These are phyloP conservation scores for Rhynchomys soricoides DNA, from an alignment of 2,113 vertebrate genomes.

Conservation along the genomic window DNA sequence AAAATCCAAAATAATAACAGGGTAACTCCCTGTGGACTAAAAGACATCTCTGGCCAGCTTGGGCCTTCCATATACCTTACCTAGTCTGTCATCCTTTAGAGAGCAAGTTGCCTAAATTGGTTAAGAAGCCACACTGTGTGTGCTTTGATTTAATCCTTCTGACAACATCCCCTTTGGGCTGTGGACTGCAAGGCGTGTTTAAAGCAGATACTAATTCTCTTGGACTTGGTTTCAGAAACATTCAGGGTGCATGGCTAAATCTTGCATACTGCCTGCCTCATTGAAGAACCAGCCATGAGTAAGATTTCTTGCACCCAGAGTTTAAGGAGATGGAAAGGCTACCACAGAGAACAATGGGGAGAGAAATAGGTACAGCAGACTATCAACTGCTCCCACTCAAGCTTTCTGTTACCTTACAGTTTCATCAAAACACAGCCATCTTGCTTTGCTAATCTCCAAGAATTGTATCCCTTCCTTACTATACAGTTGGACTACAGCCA, in stretches of 20 bases:
- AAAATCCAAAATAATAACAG: conserved; percentile 38
- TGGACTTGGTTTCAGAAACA: neutral
- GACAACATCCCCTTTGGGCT: neutral
- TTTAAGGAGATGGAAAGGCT: neutral
- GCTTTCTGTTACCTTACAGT: neutral
- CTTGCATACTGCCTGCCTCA: neutral
- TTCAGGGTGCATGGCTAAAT: neutral
- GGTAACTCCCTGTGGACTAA: neutral
- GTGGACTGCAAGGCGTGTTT: neutral
- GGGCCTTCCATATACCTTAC: neutral
- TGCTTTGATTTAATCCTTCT: neutral
- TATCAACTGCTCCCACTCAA: neutral
- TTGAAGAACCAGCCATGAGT: neutral
- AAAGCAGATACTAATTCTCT: neutral
- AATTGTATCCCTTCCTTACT: neutral
- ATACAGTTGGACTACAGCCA: neutral
- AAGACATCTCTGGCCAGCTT: conserved; percentile 23
- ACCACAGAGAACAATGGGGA: neutral
- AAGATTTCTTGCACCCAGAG: neutral
- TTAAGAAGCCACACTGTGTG: neutral
- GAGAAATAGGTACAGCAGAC: neutral
- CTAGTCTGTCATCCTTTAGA: conserved; percentile 19
- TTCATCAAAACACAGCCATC: neutral
- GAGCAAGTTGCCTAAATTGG: neutral
- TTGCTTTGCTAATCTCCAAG: neutral